phyloP scores from a whole-genome alignment of 2,113 vertebrate genomes.

The Hydropotes inermis region DNA sequence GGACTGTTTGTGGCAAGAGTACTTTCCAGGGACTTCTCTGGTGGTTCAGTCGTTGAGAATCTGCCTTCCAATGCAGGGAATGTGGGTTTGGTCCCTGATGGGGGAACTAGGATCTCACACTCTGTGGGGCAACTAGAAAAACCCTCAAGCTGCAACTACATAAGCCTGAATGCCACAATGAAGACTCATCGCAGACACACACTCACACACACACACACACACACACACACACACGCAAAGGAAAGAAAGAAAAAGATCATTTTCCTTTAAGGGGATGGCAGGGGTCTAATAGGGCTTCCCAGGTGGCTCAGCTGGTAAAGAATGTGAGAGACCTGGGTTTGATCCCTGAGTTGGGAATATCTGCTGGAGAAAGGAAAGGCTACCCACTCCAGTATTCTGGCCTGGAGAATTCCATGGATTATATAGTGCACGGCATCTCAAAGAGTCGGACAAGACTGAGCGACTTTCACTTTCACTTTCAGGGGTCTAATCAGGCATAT shows the following conservation, averaged over 20 bases:
- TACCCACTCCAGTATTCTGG: not conserved
- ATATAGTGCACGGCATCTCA: not conserved
- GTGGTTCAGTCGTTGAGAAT: not conserved
- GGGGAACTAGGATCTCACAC: not conserved
- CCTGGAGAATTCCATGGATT: not conserved
- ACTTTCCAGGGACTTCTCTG: not conserved
- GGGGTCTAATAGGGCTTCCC: not conserved
- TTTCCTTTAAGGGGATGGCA: not conserved
- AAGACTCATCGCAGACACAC: not conserved
- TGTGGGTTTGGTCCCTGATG: not conserved
- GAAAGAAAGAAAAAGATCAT: not conserved
- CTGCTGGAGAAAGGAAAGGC: not conserved
- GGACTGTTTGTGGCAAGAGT: not conserved
- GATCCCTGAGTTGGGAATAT: not conserved
- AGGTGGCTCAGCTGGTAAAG: not conserved
- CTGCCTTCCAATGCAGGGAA: not conserved
- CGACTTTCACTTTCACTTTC: not conserved
- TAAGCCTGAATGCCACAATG: not conserved
- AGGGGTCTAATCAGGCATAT: not conserved
- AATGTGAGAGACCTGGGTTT: not conserved
- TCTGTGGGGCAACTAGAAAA: not conserved
- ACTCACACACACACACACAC: not conserved
- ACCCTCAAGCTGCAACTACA: not conserved
- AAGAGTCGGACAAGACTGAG: fast-evolving
- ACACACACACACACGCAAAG: too few species aligned